Evolutionary conservation across 2,113 vertebrate species (phyloP), one percentile per base, ranked within the genome.

Genomic region (Campylorhamphus procurvoides): DNA sequence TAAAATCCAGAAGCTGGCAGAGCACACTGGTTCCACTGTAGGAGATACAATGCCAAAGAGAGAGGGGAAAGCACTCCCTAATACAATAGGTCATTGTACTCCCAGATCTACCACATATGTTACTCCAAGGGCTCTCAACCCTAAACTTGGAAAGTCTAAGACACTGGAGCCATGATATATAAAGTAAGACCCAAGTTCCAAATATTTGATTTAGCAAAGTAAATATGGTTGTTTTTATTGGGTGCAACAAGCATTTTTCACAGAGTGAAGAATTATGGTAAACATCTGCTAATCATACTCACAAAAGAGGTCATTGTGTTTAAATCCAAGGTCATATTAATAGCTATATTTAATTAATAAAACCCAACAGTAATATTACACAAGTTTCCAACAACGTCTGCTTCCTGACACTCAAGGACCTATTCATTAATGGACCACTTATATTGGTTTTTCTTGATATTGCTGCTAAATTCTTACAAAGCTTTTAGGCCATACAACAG

Each of bases 261-360:
- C 85, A 44, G 89, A 97, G 98, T 97, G 94, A 97, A 98, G 97
- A 98, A 98, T 98, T 98, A 98, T 96, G 96, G 98, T 98, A 98
- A 98, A 98, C 98, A 98, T 98, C 97, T 98, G 97, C 96, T 97
- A 95, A 96, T 97, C 97, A 95, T 92, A 95, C 97, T 96, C 96
- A 98, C 96, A 98, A 98, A 98, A 97, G 92, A 96, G 94, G 85
- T 95, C 95, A 98, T 92, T 98, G 96, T 98, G 94, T 96, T 97
- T 94, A 92, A 97, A 92, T 96, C 75, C 96, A 97, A 95, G 96
- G 94, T 98, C 96, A 98, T 97, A 97, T 96, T 90, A 98, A 98
- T 98, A 97, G 92, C 97, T 97, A 97, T 96, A 96, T 96, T 97
- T 96, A 98, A 98, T 97, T 98, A 97, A 97, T 97, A 97, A 96